Evolutionary conservation across 2,888 invertebrate species (phyloP).

Genomic region (Mesopsocus fuscifrons): DNA sequence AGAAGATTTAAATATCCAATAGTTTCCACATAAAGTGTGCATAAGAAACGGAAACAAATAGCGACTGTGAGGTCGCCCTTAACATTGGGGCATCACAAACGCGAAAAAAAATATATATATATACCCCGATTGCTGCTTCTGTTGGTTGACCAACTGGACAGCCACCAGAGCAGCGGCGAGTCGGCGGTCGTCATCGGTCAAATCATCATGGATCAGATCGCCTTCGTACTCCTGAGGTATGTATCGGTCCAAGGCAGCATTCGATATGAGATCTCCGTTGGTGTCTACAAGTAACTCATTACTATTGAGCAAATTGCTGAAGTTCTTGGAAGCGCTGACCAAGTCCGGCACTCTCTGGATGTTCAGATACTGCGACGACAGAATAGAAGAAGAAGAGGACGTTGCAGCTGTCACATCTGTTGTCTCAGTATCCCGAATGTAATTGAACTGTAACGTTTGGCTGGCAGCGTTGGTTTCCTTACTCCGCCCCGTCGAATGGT

Average conservation of each 20-base stretch:
- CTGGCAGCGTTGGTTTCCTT: too few relatives aligned
- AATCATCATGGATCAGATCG: slow-evolving; percentile 22
- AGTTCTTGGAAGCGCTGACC: slow-evolving; percentile 15
- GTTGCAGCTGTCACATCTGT: too few relatives aligned
- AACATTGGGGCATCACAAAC: too few relatives aligned
- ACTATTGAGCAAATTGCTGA: slow-evolving; percentile 15
- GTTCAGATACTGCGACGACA: slow-evolving; percentile 26
- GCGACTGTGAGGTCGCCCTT: too few relatives aligned
- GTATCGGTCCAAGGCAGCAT: slow-evolving; percentile 18
- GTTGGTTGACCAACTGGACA: slow-evolving; percentile 38
- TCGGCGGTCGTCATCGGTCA: slow-evolving; percentile 37
- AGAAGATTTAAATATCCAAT: too few relatives aligned
- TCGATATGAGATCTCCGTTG: slow-evolving; percentile 16
- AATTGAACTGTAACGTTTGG: too few relatives aligned
- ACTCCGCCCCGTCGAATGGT: too few relatives aligned
- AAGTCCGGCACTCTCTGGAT: slow-evolving; percentile 22
- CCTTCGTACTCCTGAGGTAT: slow-evolving; percentile 18
- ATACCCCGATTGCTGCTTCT: slow-evolving; percentile 29
- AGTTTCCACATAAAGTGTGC: too few relatives aligned
- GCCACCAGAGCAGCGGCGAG: slow-evolving; percentile 40
- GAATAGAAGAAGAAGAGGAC: too few relatives aligned
- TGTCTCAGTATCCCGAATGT: too few relatives aligned
- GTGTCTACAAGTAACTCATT: slow-evolving; percentile 18
- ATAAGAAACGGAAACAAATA: too few relatives aligned
- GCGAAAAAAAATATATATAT: too few relatives aligned